A percentile compares a stretch with the other conserved stretches of the same genome.
Evolutionary conservation across 2,888 invertebrate genomes (phyloP).

Genomic region (Sturmia bella): DNA sequence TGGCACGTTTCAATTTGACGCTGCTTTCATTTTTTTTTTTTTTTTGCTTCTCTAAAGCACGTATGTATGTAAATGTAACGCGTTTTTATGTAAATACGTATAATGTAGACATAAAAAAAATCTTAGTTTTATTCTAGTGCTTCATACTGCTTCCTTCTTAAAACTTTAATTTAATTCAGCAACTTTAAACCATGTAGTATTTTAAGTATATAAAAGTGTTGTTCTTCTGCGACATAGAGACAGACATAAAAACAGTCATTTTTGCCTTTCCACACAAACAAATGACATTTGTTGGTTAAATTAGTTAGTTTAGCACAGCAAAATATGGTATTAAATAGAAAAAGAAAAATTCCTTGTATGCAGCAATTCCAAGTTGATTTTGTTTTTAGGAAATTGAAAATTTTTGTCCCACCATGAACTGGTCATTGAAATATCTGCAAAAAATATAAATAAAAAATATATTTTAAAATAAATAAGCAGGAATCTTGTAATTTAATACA

Average conservation of each 20-base stretch:
- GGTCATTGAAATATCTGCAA: constrained; percentile 8
- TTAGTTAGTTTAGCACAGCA: too few relatives aligned
- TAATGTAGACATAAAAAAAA: constrained; percentile 33
- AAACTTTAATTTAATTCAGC: constrained; percentile 43
- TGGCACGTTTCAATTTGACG: not conserved
- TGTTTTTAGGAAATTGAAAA: constrained; percentile 20
- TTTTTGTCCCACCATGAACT: not conserved
- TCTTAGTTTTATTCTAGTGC: constrained; percentile 10
- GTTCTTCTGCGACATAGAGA: constrained; percentile 6
- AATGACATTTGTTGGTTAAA: constrained; percentile 21
- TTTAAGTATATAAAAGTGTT: constrained; percentile 37
- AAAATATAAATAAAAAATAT: constrained; percentile 6
- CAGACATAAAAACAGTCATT: constrained; percentile 6
- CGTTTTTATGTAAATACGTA: not conserved
- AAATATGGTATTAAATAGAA: constrained; percentile 15
- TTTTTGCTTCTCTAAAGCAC: not conserved
- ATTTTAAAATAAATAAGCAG: not conserved
- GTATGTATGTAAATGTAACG: not conserved
- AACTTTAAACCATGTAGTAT: constrained; percentile 53
- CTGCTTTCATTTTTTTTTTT: not conserved
- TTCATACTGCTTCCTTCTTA: constrained; percentile 17
- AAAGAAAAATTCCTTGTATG: too few relatives aligned
- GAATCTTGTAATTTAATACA: too few relatives aligned
- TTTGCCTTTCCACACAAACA: constrained; percentile 19
- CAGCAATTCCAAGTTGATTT: too few relatives aligned